Evolutionary conservation across 92 coral and sea anemone species (phyloP).

Genomic region (Palythoa caribaeorum): DNA sequence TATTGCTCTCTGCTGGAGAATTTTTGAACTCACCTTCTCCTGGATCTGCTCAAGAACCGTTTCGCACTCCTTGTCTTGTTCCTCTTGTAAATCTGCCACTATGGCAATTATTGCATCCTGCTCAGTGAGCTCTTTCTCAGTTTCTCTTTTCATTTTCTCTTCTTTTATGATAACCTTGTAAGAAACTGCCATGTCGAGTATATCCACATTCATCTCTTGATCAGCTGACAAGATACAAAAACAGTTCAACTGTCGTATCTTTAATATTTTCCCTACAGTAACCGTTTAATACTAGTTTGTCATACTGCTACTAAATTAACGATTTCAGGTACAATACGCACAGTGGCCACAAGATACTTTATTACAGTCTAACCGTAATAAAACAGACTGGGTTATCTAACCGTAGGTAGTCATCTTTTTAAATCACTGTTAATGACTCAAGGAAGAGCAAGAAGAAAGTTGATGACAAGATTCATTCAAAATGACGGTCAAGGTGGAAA

Average conservation of each 20-base stretch:
- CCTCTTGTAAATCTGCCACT: conserved; percentile 86
- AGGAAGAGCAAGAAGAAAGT: too few relatives aligned
- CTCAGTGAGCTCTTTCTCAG: conserved; percentile 68
- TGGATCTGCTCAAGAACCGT: conserved; percentile 78
- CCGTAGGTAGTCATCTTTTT: too few relatives aligned
- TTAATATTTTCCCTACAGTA: too few relatives aligned
- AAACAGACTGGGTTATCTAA: too few relatives aligned
- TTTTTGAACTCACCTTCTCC: conserved; percentile 72
- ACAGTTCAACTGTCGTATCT: not conserved
- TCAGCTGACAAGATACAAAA: conserved; percentile 67
- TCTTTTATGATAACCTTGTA: conserved; percentile 91
- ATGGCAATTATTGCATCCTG: conserved; percentile 85
- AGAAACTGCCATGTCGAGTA: conserved; percentile 96
- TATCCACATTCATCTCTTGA: conserved; percentile 87
- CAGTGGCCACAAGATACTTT: too few relatives aligned
- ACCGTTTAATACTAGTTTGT: too few relatives aligned
- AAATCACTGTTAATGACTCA: too few relatives aligned
- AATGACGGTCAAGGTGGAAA: too few relatives aligned
- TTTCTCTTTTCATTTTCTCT: conserved; percentile 61
- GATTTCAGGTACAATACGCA: too few relatives aligned
- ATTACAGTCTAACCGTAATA: too few relatives aligned
- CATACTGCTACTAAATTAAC: too few relatives aligned
- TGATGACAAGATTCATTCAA: too few relatives aligned
- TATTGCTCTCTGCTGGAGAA: not conserved
- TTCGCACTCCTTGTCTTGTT: conserved; percentile 89